phyloP scores from a whole-genome alignment of 2,797 vertebrate genomes.

The Psittacula derbiana region DNA sequence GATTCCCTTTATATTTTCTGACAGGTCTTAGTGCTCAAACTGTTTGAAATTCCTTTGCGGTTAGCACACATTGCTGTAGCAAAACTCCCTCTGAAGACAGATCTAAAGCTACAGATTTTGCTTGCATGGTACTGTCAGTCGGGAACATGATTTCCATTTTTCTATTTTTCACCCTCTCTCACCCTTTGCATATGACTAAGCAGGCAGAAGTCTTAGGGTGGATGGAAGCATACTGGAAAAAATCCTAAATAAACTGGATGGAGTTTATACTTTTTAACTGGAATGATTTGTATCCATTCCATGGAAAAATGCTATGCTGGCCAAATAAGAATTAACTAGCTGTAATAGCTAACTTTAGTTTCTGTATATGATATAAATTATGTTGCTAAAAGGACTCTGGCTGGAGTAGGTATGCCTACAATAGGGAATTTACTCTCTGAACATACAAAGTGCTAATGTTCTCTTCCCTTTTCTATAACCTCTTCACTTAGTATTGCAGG shows the following conservation, averaged over 20 bases:
- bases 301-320: neutral
- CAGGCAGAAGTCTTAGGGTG: neutral
- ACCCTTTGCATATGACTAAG: neutral
- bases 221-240: neutral
- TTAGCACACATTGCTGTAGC: neutral
- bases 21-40: slow-evolving; percentile 11
- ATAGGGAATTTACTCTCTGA: neutral
- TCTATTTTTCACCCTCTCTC: neutral
- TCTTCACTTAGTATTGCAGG: neutral
- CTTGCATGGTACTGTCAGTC: slow-evolving; percentile 49
- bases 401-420: neutral
- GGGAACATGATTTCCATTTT: slow-evolving; percentile 31
- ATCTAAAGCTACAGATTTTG: slow-evolving; percentile 55
- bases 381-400: neutral
- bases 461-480: neutral
- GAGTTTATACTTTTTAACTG: neutral
- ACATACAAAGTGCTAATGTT: neutral
- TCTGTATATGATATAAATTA: neutral
- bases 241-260: neutral
- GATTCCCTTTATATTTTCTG: slow-evolving; percentile 32
- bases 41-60: slow-evolving; percentile 38
- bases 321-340: neutral
- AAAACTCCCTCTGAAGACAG: slow-evolving; percentile 24
- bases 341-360: neutral
- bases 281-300: neutral